Base-by-base conservation (phyloP, 23 tunicate species). In the Oikopleura albicans region DNA sequence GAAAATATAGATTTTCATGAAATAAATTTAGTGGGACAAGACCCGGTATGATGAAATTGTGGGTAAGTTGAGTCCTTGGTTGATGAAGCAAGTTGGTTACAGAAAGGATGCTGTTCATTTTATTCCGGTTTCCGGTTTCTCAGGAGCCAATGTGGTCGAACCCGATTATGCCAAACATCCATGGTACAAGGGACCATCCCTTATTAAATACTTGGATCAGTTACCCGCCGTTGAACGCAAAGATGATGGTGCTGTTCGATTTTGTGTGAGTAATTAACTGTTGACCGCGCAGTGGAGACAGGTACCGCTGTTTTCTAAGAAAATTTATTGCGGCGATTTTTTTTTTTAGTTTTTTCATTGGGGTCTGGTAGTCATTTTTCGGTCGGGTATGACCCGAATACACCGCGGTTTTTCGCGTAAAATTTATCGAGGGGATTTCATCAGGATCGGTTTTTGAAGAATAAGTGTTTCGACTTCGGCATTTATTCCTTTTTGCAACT, bases 151-250 rank as follows among this genome's bases (percentile, higher is more conserved):
- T 66, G 86, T 95, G 0, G 85, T 85, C 39, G 86, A 83, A n/a
- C 57, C 96, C 84, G 86, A 92, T 40, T 63, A 35, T 29, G 41
- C 86, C 28, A 88, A 95, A 39, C 95, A 95, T 39, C 97, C 91
- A n/a, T 95, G 99, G 99, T 95, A 95, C 86, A 88, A 87, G 35
- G 99, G 86, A 34, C 90, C 87, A 36, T 89, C 99, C 0, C 88
- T 95, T 37, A 88, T 95, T 84, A 89, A 94, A 4, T 95, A 95
- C 66, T 83, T 95, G 76, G 96, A 95, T 76, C 86, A 86, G 29
- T 87, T 95, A 39, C 99, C 99, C 56, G 88, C 86, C 0, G 76
- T 95, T 76, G 38, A 85, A 33, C 85, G 99, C 31, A 76, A 88
- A 34, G 90, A 87, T 12, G 40, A 86, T 38, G 99, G 99, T 12